phyloP scores from a whole-genome alignment of 2,113 vertebrate genomes.

The Notarius quadriscutis region DNA sequence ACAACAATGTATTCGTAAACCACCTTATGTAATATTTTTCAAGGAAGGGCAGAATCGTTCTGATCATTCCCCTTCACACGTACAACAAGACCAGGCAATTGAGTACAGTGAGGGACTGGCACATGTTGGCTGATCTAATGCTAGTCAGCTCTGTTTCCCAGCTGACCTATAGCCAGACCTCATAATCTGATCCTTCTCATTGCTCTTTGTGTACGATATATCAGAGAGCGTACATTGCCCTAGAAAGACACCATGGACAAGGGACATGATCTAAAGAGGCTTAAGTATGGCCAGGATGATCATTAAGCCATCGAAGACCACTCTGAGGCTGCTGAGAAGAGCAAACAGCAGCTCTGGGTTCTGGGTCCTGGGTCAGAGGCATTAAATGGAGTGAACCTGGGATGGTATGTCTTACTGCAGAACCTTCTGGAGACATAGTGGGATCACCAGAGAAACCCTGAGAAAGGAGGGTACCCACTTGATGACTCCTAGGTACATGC shows the following conservation, averaged over 20 bases:
- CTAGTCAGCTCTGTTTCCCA: neutral
- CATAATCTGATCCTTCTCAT: neutral
- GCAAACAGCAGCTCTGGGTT: neutral
- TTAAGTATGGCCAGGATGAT: neutral
- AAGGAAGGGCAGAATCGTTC: neutral
- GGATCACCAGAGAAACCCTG: neutral
- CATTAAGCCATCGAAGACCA: neutral
- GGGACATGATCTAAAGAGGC: neutral
- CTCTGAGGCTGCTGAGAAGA: neutral
- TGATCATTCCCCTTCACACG: neutral
- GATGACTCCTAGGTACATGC: neutral
- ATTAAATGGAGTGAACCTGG: neutral
- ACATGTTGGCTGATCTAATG: neutral
- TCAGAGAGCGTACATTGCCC: neutral
- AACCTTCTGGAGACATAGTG: neutral
- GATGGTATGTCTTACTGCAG: neutral
- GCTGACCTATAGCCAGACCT: neutral
- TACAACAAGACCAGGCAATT: neutral
- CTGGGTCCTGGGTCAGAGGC: neutral
- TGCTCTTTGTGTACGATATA: neutral
- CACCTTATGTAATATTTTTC: neutral
- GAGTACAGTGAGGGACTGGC: neutral
- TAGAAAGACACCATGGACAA: neutral
- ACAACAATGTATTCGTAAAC: neutral
- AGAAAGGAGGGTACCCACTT: neutral